Conservation (phyloP, 2,888 invertebrate genomes). For the Drosophila multiciliata region DNA sequence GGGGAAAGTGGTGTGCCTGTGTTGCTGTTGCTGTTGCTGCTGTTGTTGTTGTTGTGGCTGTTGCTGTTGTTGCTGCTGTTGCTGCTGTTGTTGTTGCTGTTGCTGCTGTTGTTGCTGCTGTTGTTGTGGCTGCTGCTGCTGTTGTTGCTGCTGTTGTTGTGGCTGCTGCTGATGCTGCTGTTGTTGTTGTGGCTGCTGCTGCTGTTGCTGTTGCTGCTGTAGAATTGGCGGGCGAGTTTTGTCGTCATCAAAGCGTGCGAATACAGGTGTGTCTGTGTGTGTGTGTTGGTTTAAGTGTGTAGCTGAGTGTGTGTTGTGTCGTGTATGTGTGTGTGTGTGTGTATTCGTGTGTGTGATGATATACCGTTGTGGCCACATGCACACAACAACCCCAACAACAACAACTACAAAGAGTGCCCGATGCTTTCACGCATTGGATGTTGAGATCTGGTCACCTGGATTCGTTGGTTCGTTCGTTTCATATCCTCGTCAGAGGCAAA, state of each 20-base stretch:
- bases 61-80: too few species aligned
- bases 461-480: conserved; percentile 26
- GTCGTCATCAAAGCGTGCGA: conserved; percentile 63
- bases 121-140: too few species aligned
- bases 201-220: neutral
- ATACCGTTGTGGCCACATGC: conserved; percentile 76
- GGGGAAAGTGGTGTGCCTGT: neutral
- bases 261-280: conserved; percentile 17
- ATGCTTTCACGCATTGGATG: conserved; percentile 5
- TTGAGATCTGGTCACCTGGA: conserved; percentile 30
- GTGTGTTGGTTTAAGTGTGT: conserved; percentile 20
- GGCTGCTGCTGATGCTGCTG: neutral
- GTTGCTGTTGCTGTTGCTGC: too few species aligned
- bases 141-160: too few species aligned
- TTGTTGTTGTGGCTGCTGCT: neutral
- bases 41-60: neutral
- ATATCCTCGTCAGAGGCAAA: conserved; percentile 46
- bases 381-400: conserved; percentile 29
- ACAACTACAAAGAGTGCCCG: neutral
- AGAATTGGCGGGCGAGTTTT: conserved; percentile 42
- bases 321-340: conserved; percentile 24
- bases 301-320: conserved; percentile 31
- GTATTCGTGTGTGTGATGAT: conserved; percentile 56
- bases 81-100: too few species aligned
- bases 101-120: too few species aligned